Percentiles rank a stretch among this genome's conserved stretches.
phyloP scores from a whole-genome alignment of 2,888 invertebrate genomes.

The Aleiodes leptofemur region DNA sequence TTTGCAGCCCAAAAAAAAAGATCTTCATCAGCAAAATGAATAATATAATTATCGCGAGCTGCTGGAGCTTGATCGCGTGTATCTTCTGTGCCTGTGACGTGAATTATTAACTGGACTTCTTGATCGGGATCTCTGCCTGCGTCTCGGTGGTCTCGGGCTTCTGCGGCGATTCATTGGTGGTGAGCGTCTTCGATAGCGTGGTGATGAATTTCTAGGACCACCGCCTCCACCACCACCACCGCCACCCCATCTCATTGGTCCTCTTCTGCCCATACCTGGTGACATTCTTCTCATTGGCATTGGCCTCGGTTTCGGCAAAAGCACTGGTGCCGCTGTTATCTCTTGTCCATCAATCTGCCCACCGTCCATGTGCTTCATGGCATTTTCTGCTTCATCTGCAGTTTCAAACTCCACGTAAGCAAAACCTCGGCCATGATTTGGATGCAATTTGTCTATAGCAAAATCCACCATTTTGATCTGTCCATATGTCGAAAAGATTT shows the following conservation, averaged over 20 bases:
- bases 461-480: slow-evolving; percentile 92
- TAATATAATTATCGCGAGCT: slow-evolving; percentile 79
- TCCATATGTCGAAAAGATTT: slow-evolving; percentile 94
- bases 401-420: slow-evolving; percentile 97
- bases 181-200: slow-evolving; percentile 74
- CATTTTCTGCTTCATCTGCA: slow-evolving; percentile 97
- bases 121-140: slow-evolving; percentile 78
- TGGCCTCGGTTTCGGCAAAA: slow-evolving; percentile 85
- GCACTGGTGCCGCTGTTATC: slow-evolving; percentile 95
- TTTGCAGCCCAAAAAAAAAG: not conserved
- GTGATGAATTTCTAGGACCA: slow-evolving; percentile 75
- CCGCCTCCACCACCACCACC: slow-evolving; percentile 73
- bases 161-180: slow-evolving; percentile 77
- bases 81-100: slow-evolving; percentile 81
- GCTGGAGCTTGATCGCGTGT: slow-evolving; percentile 85
- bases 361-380: slow-evolving; percentile 99
- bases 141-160: slow-evolving; percentile 78
- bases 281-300: slow-evolving; percentile 76
- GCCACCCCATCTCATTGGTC: slow-evolving; percentile 78
- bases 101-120: slow-evolving; percentile 76
- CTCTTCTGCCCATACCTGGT: slow-evolving; percentile 75
- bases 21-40: not conserved
- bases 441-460: slow-evolving; percentile 91
- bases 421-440: slow-evolving; percentile 92
- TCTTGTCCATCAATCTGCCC: slow-evolving; percentile 98